Percentiles rank a stretch among this genome's conserved stretches.
Conservation (phyloP, 2,113 vertebrate genomes). For the Sturnira hondurensis region DNA sequence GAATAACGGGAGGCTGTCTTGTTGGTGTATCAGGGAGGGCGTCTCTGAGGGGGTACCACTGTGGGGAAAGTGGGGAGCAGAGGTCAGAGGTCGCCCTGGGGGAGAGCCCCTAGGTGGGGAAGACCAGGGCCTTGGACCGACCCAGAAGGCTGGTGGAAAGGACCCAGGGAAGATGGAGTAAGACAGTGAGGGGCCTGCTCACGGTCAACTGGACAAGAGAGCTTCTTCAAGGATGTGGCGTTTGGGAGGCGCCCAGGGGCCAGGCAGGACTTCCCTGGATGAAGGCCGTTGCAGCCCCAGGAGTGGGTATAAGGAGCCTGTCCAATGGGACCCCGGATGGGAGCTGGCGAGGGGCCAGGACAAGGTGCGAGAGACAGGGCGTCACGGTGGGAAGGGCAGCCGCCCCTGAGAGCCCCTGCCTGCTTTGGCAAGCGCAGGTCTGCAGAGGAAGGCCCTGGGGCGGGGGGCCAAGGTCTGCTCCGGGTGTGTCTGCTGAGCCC, state of each 20-base stretch:
- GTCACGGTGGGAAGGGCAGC: neutral
- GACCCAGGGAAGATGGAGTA: too few species aligned
- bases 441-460: neutral
- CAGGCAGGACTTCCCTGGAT: neutral
- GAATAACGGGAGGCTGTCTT: neutral
- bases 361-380: neutral
- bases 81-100: neutral
- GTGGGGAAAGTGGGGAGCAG: neutral
- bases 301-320: neutral
- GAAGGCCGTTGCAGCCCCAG: neutral
- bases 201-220: neutral
- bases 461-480: neutral
- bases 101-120: neutral
- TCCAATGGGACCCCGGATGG: neutral
- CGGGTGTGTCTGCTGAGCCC: too few species aligned
- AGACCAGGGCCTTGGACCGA: neutral
- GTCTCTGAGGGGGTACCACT: neutral
- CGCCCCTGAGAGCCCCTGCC: neutral
- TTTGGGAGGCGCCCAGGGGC: neutral
- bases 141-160: neutral
- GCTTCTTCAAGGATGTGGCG: fast-evolving
- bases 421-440: neutral
- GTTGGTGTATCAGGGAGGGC: neutral
- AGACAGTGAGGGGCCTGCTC: neutral
- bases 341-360: neutral